Evolutionary conservation across 2,797 vertebrate genomes (phyloP), one percentile per base, ranked within the genome.

Genomic region (Clarias pachynema): DNA sequence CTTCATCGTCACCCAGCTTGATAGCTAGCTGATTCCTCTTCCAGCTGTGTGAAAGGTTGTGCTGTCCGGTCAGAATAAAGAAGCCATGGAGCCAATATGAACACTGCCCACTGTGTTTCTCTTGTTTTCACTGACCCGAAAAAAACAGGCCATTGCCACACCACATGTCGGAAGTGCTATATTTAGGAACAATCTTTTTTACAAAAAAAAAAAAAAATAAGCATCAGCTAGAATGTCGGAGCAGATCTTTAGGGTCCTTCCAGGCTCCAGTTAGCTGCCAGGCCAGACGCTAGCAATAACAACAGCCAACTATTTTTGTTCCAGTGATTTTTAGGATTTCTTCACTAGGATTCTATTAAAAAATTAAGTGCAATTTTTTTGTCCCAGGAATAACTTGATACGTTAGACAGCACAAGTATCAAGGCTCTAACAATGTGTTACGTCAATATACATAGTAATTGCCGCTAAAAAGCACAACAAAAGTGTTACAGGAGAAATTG

Each of bases 101-200:
- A 93, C 91, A 93, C 94, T 94, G 93, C 92, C 94, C 93, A 91
- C 93, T 95, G 94, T 92, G 89, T 91, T 92, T 89, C 87, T 78
- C 81, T 88, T 66, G 40, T 69, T 29, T 73, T 77, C 81, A 81
- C 5, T 84, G 89, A 93, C 94, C 94, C 93, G 91, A 84, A 89
- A 84, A 89, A 90, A 93, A 93, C 89, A 82, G 49, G 90, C 93
- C 92, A 87, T 89, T 92, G 93, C 91, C 91, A 88, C 90, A 44
- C 74, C 68, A 85, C 87, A 92, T 91, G 94, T 90, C 92, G 93
- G 95, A 95, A 93, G 92, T 94, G 95, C 93, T 95, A 95, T 96
- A 96, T 95, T 86, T 94, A 93, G 89, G 91, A 89, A 92, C 90
- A 90, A 91, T 93, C 89, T 92, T 83, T 81, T 86, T 5, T 37